A percentile compares a stretch with the other conserved stretches of the same genome.
Evolutionary conservation across 1,140 invertebrate genomes (phyloP).

Genomic region (Potamilus streckersoni): DNA sequence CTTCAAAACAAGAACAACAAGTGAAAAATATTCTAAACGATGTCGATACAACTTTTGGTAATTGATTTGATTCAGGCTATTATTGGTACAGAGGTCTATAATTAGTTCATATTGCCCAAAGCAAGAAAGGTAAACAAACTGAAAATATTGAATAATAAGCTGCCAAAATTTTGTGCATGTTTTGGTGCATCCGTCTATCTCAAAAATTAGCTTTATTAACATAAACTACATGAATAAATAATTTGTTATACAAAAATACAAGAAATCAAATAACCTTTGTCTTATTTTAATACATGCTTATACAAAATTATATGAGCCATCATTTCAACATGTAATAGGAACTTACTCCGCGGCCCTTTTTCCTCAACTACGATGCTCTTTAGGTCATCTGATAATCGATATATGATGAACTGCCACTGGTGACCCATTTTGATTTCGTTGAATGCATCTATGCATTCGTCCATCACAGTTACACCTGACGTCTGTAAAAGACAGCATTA

Average conservation of each 20-base stretch:
- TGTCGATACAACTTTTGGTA: too few relatives aligned
- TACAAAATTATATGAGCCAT: neutral
- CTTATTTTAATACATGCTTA: neutral
- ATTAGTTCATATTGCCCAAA: too few relatives aligned
- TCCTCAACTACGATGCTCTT: constrained; percentile 45
- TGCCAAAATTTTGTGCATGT: too few relatives aligned
- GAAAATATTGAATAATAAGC: too few relatives aligned
- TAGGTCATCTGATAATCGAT: constrained; percentile 41
- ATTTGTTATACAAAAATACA: neutral
- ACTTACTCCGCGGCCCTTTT: constrained; percentile 38
- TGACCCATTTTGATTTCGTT: constrained; percentile 51
- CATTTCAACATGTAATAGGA: neutral
- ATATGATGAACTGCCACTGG: constrained; percentile 50
- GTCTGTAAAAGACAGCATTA: constrained; percentile 29
- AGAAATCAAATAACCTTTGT: neutral
- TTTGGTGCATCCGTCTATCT: too few relatives aligned
- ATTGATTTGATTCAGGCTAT: too few relatives aligned
- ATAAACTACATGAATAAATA: too few relatives aligned
- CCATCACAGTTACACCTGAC: constrained; percentile 47
- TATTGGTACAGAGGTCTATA: too few relatives aligned
- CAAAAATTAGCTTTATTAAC: too few relatives aligned
- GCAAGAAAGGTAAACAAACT: too few relatives aligned
- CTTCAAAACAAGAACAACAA: neutral
- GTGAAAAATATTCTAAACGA: too few relatives aligned
- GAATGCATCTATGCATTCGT: constrained; percentile 48